Percentiles rank a stretch among this genome's conserved stretches.
Conservation (phyloP, 2,888 invertebrate species). For the Lottia gigantea region DNA sequence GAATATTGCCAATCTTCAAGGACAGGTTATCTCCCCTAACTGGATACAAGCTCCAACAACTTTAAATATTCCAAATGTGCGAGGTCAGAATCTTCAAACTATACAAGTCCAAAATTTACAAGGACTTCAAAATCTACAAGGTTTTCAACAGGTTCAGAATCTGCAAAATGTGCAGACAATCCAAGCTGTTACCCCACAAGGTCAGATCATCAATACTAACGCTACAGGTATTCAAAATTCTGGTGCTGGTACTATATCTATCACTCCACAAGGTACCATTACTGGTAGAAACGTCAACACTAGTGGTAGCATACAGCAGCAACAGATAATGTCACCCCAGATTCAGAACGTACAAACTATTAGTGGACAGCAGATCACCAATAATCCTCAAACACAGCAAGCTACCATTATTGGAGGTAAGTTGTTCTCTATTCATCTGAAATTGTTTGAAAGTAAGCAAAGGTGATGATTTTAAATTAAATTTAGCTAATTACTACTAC, state of each 20-base stretch:
- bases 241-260: conserved; percentile 35
- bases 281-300: conserved; percentile 20
- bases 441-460: no score
- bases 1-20: conserved; percentile 44
- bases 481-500: no score
- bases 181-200: conserved; percentile 50
- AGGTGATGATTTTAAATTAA: neutral
- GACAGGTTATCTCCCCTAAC: conserved; percentile 51
- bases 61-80: conserved; percentile 45
- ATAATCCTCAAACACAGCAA: neutral
- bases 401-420: conserved; percentile 29
- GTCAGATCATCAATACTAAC: conserved; percentile 37
- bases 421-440: no score
- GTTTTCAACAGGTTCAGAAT: conserved; percentile 45
- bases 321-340: conserved; percentile 21
- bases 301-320: conserved; percentile 12
- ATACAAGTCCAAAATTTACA: conserved; percentile 57
- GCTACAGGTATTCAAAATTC: conserved; percentile 21
- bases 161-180: conserved; percentile 47
- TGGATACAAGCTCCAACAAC: conserved; percentile 37
- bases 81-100: conserved; percentile 44
- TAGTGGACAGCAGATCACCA: conserved; percentile 24
- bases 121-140: conserved; percentile 48
- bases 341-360: conserved; percentile 31
- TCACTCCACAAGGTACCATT: conserved; percentile 31